Base-by-base conservation (phyloP, 2,888 invertebrate genomes). In the Sabatieria punctata region DNA sequence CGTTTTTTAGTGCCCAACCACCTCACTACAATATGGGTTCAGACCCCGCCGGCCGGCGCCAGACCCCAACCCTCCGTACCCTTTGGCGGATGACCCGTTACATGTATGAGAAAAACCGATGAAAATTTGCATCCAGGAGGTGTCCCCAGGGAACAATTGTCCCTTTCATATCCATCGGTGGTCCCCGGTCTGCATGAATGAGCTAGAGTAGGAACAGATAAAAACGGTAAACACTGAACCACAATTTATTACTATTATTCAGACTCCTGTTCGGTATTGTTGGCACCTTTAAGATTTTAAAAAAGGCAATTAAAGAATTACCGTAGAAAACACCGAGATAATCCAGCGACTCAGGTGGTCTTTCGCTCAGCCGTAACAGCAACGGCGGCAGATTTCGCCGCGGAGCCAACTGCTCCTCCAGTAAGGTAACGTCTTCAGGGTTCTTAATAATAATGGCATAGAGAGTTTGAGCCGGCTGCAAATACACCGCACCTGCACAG, bases 341-440 rank as follows among this genome's bases (percentile, higher is more conserved):
- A 68, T 95, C 82, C 47, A 99, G 71, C 49, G 74, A 49, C 64
- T 91, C 89, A 0, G 89, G 79, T 15, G 68, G 71, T 48, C 93
- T 74, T 68, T 97, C 91, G 30, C 75, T 77, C 30, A 97, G 71
- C 55, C 88, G 81, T 51, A 82, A 74, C 23, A 99, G 69, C 11
- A 99, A 71, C 0, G 93, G 88, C 0, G 93, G 91, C 2, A 93
- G 75, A 51, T 80, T 78, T 37, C 79, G 75, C 49, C 83, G 75
- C 0, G 91, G 91, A 50, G 53, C 56, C 38, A 85, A 75, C 42
- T 73, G 73, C 67, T 85, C 84, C 56, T 79, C 75, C 4, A 83
- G 65, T 43, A 82, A 67, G 49, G 73, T 73, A 15, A 81, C 68
- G 36, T 60, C 54, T 30, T 55, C 51, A 11, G 48, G 52, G 45